phyloP scores from a whole-genome alignment of 2,113 vertebrate genomes.

The Grallaria varia region DNA sequence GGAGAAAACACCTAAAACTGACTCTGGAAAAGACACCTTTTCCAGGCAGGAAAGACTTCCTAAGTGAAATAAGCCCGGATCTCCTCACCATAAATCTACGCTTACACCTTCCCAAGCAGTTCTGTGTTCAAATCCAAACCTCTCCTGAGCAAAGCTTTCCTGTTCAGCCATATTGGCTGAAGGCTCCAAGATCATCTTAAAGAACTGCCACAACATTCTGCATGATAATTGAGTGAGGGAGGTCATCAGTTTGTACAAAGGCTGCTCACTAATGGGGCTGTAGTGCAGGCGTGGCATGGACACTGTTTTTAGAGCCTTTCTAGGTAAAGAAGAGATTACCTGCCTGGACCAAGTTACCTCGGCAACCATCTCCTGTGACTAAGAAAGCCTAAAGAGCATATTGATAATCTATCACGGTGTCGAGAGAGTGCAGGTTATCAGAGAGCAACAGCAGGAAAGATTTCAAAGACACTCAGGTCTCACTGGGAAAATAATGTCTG shows the following conservation, averaged over 20 bases:
- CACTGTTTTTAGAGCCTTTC: constrained; percentile 74
- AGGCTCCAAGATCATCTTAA: not conserved
- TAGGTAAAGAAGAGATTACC: constrained; percentile 70
- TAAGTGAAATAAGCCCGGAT: not conserved
- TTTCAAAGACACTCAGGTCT: constrained; percentile 76
- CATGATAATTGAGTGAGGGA: constrained; percentile 36
- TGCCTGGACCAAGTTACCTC: constrained; percentile 79
- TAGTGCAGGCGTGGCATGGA: constrained; percentile 11
- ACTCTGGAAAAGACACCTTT: not conserved
- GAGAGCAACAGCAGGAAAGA: constrained; percentile 76
- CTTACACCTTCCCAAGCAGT: not conserved
- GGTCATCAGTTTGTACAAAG: constrained; percentile 40
- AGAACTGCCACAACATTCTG: not conserved
- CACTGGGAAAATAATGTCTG: constrained; percentile 68
- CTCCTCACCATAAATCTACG: not conserved
- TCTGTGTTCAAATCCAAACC: not conserved
- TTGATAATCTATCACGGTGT: constrained; percentile 91
- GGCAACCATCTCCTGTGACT: constrained; percentile 83
- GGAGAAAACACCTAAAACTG: not conserved
- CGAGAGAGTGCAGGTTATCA: constrained; percentile 80
- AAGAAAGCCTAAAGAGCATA: constrained; percentile 82
- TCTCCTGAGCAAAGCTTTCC: not conserved
- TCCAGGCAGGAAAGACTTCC: not conserved
- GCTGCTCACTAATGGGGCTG: constrained; percentile 40
- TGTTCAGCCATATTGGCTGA: not conserved